Percentiles rank a stretch among this genome's conserved stretches.
Evolutionary conservation across 2,797 vertebrate species (phyloP).

Genomic region (Fistularia tabacaria): DNA sequence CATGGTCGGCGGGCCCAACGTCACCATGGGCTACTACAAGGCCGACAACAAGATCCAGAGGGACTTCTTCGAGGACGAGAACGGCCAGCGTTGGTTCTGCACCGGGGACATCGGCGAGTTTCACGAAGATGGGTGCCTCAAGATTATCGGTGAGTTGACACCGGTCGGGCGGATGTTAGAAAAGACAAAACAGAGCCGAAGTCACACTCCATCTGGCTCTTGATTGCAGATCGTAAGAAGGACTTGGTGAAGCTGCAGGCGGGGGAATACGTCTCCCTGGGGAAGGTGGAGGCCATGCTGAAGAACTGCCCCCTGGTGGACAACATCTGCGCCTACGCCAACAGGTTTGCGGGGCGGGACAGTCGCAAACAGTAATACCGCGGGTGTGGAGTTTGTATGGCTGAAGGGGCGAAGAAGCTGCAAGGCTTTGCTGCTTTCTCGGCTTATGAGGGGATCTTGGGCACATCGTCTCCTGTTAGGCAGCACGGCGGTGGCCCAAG

Average conservation of each 20-base stretch:
- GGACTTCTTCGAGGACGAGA: slow-evolving; percentile 86
- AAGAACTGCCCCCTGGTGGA: slow-evolving; percentile 91
- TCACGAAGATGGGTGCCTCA: slow-evolving; percentile 88
- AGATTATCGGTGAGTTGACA: slow-evolving; percentile 87
- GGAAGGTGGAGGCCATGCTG: slow-evolving; percentile 91
- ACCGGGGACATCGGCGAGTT: slow-evolving; percentile 95
- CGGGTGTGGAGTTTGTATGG: too few relatives aligned
- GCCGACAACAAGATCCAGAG: slow-evolving; percentile 76
- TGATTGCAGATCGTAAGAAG: slow-evolving; percentile 88
- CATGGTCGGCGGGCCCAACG: slow-evolving; percentile 88
- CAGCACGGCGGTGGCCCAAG: too few relatives aligned
- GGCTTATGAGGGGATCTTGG: too few relatives aligned
- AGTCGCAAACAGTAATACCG: neutral
- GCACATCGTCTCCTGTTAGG: too few relatives aligned
- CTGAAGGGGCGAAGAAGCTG: too few relatives aligned
- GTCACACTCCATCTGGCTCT: slow-evolving; percentile 8
- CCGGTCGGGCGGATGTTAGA: neutral
- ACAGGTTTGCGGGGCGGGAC: slow-evolving; percentile 76
- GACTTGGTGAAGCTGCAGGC: slow-evolving; percentile 96
- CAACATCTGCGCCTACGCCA: slow-evolving; percentile 95
- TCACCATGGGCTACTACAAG: slow-evolving; percentile 95
- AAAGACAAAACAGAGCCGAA: too few relatives aligned
- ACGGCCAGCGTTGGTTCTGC: slow-evolving; percentile 90
- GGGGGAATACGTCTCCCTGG: slow-evolving; percentile 94
- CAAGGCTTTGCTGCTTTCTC: too few relatives aligned